Base-by-base conservation (phyloP, 2,113 vertebrate genomes). In the Lophius piscatorius region DNA sequence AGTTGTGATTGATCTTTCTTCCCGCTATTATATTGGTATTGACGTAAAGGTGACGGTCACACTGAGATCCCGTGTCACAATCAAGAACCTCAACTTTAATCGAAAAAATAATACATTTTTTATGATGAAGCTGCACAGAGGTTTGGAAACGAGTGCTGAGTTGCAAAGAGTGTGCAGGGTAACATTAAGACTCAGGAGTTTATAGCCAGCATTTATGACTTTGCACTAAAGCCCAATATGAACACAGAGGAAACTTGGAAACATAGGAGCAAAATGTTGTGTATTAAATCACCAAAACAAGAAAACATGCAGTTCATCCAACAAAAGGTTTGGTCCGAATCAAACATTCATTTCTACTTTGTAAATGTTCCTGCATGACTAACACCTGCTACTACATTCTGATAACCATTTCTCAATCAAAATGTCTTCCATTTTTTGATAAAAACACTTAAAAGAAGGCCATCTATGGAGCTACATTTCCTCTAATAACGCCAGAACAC, bases 1-100 rank as follows among this genome's bases (percentile, higher is more conserved):
- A 74, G 82, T 91, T 87, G 65, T 75, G 72, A 90, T 80, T 82
- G 82, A 88, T 87, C 81, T 69, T 82, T 80, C 21, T 58, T 57
- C 68, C 23, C 23, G 40, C 72, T 81, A 90, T 76, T 87, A 89
- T 83, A 87, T 88, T 92, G 81, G 69, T 80, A 83, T 70, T 55
- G 80, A 90, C 70, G 83, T 69, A 80, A 72, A 58, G 52, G 65
- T 73, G 56, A 77, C 69, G 60, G 66, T 51, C 69, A 57, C 66
- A 75, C 76, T 54, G 70, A 57, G 56, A 66, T 51, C 60, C 52
- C 56, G 66, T 62, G 82, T 80, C 74, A 82, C 60, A 61, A 72
- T 76, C 83, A 68, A 76, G 57, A 70, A 57, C 26, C 63, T 34
- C 59, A 72, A 75, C 85, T 85, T 60, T 46, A 76, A 84, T 81